Evolutionary conservation across 2,797 vertebrate species (phyloP).

Genomic region (Tiaroga cobitis): DNA sequence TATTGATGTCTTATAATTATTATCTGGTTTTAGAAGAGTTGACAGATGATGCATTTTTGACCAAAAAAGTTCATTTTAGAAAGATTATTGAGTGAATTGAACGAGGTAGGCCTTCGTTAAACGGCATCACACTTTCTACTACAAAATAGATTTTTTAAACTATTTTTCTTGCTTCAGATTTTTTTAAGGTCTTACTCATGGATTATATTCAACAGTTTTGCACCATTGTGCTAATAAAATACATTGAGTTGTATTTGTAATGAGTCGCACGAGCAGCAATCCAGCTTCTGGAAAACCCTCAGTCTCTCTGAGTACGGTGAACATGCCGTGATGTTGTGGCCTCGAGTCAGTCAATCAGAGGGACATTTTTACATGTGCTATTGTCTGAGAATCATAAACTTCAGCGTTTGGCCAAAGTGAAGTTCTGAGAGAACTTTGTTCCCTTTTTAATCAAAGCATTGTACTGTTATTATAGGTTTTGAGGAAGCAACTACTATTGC

Average conservation of each 20-base stretch:
- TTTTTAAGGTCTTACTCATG: not conserved
- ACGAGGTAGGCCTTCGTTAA: not conserved
- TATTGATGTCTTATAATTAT: not conserved
- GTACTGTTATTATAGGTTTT: constrained; percentile 65
- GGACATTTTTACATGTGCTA: constrained; percentile 47
- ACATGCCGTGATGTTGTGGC: not conserved
- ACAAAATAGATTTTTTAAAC: not conserved
- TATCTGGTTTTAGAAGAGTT: not conserved
- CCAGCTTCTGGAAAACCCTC: not conserved
- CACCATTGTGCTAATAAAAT: not conserved
- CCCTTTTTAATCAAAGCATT: constrained; percentile 73
- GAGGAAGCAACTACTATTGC: constrained; percentile 74
- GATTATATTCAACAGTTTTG: not conserved
- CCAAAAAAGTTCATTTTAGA: not conserved
- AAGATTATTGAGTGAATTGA: not conserved
- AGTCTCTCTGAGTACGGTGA: not conserved
- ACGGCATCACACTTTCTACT: not conserved
- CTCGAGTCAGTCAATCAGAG: not conserved
- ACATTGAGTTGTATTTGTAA: not conserved
- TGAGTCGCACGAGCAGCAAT: not conserved
- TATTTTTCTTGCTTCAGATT: not conserved
- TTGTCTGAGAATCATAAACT: constrained; percentile 53
- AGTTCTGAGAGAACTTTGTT: constrained; percentile 72
- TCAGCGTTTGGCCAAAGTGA: constrained; percentile 72
- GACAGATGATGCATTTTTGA: no score